Evolutionary conservation across 2,797 vertebrate species (phyloP).

Genomic region (Schizopygopsis malacanthus): DNA sequence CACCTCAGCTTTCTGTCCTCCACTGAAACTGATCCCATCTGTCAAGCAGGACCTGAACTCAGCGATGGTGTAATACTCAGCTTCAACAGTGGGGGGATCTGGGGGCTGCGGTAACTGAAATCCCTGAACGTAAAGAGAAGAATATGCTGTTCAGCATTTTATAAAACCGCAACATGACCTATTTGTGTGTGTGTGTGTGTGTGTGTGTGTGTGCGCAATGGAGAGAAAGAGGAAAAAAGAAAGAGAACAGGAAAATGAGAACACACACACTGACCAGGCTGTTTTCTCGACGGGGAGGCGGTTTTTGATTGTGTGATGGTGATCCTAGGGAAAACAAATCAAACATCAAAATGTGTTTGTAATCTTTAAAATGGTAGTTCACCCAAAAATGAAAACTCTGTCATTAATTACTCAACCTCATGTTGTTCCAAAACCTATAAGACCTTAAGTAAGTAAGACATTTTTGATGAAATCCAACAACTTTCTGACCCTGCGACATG

Average conservation of each 20-base stretch:
- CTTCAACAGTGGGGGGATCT: constrained; percentile 96
- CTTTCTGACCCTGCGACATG: too few species aligned
- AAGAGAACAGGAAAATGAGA: not conserved
- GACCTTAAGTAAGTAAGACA: not conserved
- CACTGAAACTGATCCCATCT: constrained; percentile 97
- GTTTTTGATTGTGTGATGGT: constrained; percentile 92
- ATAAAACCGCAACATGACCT: constrained; percentile 30
- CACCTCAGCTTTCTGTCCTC: constrained; percentile 98
- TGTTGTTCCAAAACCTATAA: not conserved
- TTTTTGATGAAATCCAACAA: not conserved
- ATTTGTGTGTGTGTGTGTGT: constrained; percentile 1
- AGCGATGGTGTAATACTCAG: constrained; percentile 98
- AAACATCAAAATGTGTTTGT: not conserved
- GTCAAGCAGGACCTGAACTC: constrained; percentile 98
- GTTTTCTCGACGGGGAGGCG: constrained; percentile 90
- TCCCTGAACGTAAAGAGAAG: constrained; percentile 74
- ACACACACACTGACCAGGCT: constrained; percentile 85
- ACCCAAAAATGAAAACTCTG: not conserved
- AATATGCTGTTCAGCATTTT: constrained; percentile 30
- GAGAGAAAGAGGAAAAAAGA: not conserved
- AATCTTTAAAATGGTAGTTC: not conserved
- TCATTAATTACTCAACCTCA: not conserved
- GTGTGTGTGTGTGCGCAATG: not conserved
- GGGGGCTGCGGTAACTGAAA: constrained; percentile 97
- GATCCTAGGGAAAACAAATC: constrained; percentile 79